phyloP scores from a whole-genome alignment of 2,888 invertebrate genomes.

The Agapostemon virescens region DNA sequence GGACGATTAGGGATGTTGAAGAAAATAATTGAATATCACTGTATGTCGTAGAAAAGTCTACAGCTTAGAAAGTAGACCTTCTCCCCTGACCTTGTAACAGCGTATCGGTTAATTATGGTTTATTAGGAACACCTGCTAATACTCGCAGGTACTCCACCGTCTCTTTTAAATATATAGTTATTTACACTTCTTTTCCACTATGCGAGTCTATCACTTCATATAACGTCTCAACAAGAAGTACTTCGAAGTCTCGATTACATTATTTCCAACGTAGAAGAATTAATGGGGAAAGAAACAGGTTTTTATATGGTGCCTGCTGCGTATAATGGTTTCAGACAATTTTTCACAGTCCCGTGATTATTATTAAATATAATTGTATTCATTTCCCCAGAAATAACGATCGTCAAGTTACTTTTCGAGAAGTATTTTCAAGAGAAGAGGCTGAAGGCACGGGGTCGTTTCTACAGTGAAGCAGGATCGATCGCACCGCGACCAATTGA shows the following conservation, averaged over 20 bases:
- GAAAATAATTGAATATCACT: too few relatives aligned
- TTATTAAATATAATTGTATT: constrained; percentile 1
- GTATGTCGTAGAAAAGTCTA: too few relatives aligned
- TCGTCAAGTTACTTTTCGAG: neutral
- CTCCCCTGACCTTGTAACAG: too few relatives aligned
- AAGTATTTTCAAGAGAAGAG: constrained; percentile 26
- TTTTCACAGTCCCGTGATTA: neutral
- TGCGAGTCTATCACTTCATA: too few relatives aligned
- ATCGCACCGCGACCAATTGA: constrained; percentile 35
- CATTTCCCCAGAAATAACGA: neutral
- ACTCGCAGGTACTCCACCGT: too few relatives aligned
- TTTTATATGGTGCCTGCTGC: neutral
- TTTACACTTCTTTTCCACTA: too few relatives aligned
- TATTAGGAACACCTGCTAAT: too few relatives aligned
- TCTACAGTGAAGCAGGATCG: constrained; percentile 24
- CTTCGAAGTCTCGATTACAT: neutral
- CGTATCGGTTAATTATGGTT: too few relatives aligned
- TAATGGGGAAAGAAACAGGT: neutral
- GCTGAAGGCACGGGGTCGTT: constrained; percentile 7
- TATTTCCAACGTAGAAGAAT: neutral
- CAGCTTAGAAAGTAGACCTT: too few relatives aligned
- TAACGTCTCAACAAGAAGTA: neutral
- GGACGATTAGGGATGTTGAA: too few relatives aligned
- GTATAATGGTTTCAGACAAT: too few relatives aligned
- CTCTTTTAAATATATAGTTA: too few relatives aligned